Conservation (phyloP, 2,113 vertebrate species). For the Hydrochoerus hydrochaeris region DNA sequence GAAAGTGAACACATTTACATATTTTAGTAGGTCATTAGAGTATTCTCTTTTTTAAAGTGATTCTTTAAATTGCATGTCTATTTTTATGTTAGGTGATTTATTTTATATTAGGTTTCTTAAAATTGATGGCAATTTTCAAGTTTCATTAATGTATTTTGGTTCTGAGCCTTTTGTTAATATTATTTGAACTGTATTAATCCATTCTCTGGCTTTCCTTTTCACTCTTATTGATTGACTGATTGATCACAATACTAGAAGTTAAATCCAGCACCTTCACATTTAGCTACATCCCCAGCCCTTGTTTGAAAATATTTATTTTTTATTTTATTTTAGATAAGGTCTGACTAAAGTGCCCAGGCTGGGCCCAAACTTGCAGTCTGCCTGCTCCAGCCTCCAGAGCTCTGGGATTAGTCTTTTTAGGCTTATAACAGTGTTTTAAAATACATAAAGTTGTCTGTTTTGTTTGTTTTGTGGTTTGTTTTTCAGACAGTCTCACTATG, state of each 20-base stretch:
- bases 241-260: background rate
- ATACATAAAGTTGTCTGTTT: too few species aligned
- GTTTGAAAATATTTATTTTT: too few species aligned
- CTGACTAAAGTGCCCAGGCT: background rate
- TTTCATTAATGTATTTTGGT: constrained; percentile 2
- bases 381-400: background rate
- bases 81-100: background rate
- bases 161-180: background rate
- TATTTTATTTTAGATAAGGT: too few species aligned
- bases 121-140: background rate
- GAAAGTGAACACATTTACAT: background rate
- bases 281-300: background rate
- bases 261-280: background rate
- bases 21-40: background rate
- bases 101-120: background rate
- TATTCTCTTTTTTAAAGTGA: constrained; percentile 3
- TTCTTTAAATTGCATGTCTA: background rate
- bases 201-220: background rate
- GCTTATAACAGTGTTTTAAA: too few species aligned
- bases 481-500: background rate
- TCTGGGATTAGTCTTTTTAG: too few species aligned
- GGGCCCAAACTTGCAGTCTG: background rate
- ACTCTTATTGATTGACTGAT: background rate
- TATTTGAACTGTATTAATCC: background rate
- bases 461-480: too few species aligned